Percentiles rank a stretch among this genome's conserved stretches.
These are phyloP conservation scores for Silurus aristotelis DNA, from an alignment of 2,797 vertebrate genomes.

Conservation along the genomic window DNA sequence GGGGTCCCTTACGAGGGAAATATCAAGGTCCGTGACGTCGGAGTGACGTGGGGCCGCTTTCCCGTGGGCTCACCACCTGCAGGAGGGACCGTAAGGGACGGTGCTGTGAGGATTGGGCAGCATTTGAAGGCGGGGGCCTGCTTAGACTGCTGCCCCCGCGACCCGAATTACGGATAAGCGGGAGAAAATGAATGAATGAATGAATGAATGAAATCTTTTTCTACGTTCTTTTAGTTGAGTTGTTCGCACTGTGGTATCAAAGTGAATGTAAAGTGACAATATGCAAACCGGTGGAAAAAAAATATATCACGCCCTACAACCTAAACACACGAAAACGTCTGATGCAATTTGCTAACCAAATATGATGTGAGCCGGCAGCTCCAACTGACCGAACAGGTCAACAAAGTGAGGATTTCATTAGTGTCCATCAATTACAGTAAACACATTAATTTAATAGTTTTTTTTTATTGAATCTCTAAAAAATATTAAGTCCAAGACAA, in stretches of 20 bases:
- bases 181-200: too few species aligned
- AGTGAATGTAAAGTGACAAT: background rate
- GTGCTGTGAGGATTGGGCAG: too few species aligned
- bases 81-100: too few species aligned
- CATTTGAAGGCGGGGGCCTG: too few species aligned
- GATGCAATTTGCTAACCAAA: conserved; percentile 11
- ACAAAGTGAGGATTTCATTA: too few species aligned
- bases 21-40: too few species aligned
- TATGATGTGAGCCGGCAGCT: background rate
- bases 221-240: background rate
- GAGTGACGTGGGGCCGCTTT: too few species aligned
- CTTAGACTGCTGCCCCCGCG: too few species aligned
- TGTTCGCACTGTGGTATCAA: background rate
- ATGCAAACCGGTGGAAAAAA: background rate
- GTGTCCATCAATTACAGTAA: background rate
- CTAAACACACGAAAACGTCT: background rate
- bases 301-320: background rate
- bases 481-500: background rate
- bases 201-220: background rate
- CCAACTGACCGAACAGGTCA: background rate
- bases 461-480: background rate
- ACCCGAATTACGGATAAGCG: too few species aligned
- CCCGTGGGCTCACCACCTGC: too few species aligned
- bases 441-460: background rate
- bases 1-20: too few species aligned